Base-by-base conservation (phyloP, 2,113 vertebrate species). In the Sylvietta virens region DNA sequence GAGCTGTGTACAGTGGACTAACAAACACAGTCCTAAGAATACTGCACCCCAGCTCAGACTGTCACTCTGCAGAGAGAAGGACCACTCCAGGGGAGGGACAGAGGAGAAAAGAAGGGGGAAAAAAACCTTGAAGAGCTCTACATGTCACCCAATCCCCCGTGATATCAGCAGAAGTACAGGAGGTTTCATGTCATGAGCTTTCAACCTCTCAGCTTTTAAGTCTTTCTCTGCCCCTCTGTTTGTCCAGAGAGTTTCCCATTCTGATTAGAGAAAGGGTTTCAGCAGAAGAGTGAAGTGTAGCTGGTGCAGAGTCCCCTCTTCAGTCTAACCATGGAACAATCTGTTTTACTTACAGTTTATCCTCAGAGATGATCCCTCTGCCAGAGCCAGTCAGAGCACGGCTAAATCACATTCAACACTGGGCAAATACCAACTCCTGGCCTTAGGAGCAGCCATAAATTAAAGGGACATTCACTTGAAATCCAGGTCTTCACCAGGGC, bases 311-410 rank as follows among this genome's bases (percentile, higher is more conserved):
- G 28, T 60, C 54, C 73, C 23, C 45, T 76, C 45, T 58, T 91
- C 54, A 79, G 50, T 50, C 84, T 61, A 48, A 42, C 14, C 76
- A 42, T 2, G 3, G n/a, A 57, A 85, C 30, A 31, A 56, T 70
- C 71, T 39, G 45, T 74, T 91, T 71, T 86, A 96, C 94, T 96
- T 30, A 95, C 93, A 64, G 70, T 80, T 81, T 42, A 42, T 15
- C 40, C 21, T 61, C 61, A 60, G 78, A 87, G 67, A 33, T 44
- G 23, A n/a, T 64, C 81, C 42, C 45, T 18, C 44, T 14, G 33
- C 47, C 0, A 0, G 11, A 66, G 42, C 21, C 71, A 86, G 93
- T 35, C 83, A 80, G 66, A 37, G 28, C 18, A 70, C 0, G 0
- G 80, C 39, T 90, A 78, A 86, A 78, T 78, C 71, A 22, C 71